Evolutionary conservation across 2,797 vertebrate genomes (phyloP).

Genomic region (Scyliorhinus canicula): DNA sequence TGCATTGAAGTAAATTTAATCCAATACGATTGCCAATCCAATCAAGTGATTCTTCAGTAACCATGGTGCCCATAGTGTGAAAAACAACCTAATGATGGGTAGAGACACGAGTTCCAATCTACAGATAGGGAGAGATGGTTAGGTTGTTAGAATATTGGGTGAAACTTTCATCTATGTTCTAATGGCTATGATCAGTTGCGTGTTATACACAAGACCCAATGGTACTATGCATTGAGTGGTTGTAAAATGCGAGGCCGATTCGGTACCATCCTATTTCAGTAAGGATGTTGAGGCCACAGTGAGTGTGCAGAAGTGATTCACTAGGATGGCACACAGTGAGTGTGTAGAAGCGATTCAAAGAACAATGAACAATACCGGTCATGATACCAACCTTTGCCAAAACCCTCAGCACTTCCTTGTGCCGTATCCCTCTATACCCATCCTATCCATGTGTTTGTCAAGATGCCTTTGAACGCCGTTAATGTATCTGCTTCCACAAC

Average conservation of each 20-base stretch:
- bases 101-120: neutral
- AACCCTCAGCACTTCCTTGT: no score
- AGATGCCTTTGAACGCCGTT: no score
- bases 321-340: no score
- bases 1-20: neutral
- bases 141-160: neutral
- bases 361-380: no score
- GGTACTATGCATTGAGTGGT: neutral
- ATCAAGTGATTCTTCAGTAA: neutral
- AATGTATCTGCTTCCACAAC: no score
- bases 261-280: no score
- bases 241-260: neutral
- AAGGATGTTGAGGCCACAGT: no score
- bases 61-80: neutral
- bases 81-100: neutral
- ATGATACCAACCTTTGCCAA: no score
- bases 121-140: neutral
- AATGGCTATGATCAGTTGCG: neutral
- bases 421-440: no score
- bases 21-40: neutral
- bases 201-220: neutral
- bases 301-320: no score
- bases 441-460: no score
- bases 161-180: neutral
- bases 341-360: no score